Evolutionary conservation across 1,140 invertebrate genomes (phyloP), one percentile per base, ranked within the genome.

Genomic region (Chironomus striatipennis): DNA sequence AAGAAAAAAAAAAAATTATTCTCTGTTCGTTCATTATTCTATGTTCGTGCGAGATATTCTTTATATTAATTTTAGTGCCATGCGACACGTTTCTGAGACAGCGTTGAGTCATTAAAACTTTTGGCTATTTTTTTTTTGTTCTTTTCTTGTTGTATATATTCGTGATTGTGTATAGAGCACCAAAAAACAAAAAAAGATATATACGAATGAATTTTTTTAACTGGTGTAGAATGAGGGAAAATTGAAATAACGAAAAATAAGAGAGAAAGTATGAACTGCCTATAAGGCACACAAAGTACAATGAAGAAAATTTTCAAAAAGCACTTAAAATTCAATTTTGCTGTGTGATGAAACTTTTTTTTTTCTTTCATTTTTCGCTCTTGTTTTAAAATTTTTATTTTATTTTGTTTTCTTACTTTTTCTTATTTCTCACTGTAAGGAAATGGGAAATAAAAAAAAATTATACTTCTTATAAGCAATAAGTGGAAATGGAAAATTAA

Each of bases 51-150:
- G 47, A 57, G 47, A 57, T 57, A n/a, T n/a, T 57, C n/a, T 57
- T 57, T n/a, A 57, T 57, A 57, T 57, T 57, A 57, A 57, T 57
- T 57, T 57, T 57, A 57, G 47, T 57, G 47, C 47, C 47, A 57
- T 57, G 47, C 47, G 47, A 57, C 47, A 57, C 47, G 47, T 57
- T 57, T 57, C 47, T 57, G 47, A 57, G 47, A 57, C 47, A 57
- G 47, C 47, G 47, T 57, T 57, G 47, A 57, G 47, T 57, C 47
- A 57, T 57, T 57, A 57, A 57, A 57, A 57, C 47, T 57, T 57
- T 57, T 57, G 47, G 47, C 47, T 57, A 57, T 57, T 57, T 57
- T 57, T 47, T 47, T 47, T 15, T 9, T 15, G 6, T n/a, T n/a
- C n/a, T 34, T 1, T 34, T 34, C 24, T 34, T 34, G 24, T 34